These are phyloP conservation scores for Chloromyia formosa DNA, from an alignment of 2,888 invertebrate species.

Conservation along the genomic window DNA sequence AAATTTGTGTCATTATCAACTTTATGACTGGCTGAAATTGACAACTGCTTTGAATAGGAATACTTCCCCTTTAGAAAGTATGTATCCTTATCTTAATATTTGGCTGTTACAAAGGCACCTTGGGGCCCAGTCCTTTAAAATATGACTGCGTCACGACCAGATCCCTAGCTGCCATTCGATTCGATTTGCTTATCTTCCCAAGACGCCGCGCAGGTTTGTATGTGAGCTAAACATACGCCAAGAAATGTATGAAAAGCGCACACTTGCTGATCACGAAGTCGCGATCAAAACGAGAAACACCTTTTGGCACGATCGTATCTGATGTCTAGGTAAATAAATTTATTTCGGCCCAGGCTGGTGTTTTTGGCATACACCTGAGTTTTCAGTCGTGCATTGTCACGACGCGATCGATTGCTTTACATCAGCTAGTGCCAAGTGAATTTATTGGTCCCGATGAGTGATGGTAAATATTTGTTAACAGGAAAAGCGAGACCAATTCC, in stretches of 20 bases:
- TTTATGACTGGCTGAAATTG: no score
- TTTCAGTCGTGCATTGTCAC: slow-evolving; percentile 38
- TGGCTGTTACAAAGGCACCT: no score
- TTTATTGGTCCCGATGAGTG: neutral
- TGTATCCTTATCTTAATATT: no score
- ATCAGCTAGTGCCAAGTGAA: slow-evolving; percentile 20
- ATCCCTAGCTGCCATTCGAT: neutral
- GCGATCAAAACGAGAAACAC: slow-evolving; percentile 48
- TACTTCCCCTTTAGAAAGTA: no score
- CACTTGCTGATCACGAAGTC: slow-evolving; percentile 49
- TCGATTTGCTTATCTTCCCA: neutral
- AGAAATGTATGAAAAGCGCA: slow-evolving; percentile 40
- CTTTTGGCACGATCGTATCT: slow-evolving; percentile 50
- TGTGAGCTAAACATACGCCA: neutral
- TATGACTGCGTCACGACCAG: slow-evolving; percentile 23
- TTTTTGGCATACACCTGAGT: slow-evolving; percentile 49
- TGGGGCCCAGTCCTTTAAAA: neutral
- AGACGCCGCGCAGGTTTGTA: slow-evolving; percentile 6
- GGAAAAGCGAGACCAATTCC: no score
- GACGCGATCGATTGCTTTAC: slow-evolving; percentile 31
- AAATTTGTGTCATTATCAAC: no score
- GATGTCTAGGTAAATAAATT: slow-evolving; percentile 49
- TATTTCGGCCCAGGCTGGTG: slow-evolving; percentile 41
- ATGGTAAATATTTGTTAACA: no score
- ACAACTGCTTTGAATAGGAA: no score